Conservation (phyloP, 2,888 invertebrate genomes). For the Clostera curtula region DNA sequence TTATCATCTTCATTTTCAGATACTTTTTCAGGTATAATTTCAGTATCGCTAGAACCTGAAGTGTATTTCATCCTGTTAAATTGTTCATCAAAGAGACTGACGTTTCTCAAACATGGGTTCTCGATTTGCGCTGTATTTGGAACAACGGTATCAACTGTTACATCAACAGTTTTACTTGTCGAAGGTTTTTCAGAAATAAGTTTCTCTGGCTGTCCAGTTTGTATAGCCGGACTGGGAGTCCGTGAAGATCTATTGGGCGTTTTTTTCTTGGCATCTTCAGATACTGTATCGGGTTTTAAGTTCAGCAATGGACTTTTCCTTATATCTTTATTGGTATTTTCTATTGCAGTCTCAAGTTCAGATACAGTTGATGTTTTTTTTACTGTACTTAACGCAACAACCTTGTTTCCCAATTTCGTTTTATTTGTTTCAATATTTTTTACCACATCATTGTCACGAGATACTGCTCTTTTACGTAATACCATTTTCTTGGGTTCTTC, state of each 20-base stretch:
- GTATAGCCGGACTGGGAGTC: too few species aligned
- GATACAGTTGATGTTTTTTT: too few species aligned
- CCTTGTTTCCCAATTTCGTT: too few species aligned
- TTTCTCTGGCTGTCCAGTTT: background rate
- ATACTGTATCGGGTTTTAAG: too few species aligned
- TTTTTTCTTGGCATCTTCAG: too few species aligned
- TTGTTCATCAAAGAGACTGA: conserved; percentile 48
- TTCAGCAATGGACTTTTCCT: too few species aligned
- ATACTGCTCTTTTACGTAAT: conserved; percentile 11
- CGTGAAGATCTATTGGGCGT: too few species aligned
- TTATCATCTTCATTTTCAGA: conserved; percentile 1
- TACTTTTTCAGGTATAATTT: conserved; percentile 6
- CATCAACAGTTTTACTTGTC: conserved; percentile 9
- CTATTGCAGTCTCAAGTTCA: too few species aligned
- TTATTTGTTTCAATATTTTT: too few species aligned
- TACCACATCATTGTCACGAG: conserved; percentile 11
- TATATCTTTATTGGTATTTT: too few species aligned
- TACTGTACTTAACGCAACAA: too few species aligned
- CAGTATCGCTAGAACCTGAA: conserved; percentile 33
- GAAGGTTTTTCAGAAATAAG: conserved; percentile 11
- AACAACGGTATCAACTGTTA: background rate
- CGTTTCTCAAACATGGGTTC: conserved; percentile 52
- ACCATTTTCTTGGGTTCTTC: too few species aligned
- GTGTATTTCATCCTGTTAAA: conserved; percentile 33
- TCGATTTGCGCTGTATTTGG: conserved; percentile 8